phyloP scores from a whole-genome alignment of 2,797 vertebrate species.

The Crocidura indochinensis region DNA sequence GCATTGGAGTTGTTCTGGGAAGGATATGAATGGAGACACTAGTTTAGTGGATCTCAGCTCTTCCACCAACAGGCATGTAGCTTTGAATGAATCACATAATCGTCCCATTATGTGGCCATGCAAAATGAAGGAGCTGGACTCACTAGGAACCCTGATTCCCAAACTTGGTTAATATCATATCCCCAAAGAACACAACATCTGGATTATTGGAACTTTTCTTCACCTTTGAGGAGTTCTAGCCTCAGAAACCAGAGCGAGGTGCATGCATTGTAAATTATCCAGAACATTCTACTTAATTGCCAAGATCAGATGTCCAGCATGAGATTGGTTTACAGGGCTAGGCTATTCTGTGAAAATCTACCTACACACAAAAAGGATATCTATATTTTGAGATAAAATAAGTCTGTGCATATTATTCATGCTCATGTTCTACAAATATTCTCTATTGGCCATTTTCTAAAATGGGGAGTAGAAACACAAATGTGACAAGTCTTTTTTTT shows the following conservation, averaged over 20 bases:
- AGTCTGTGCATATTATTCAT: not conserved
- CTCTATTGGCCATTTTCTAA: constrained; percentile 25
- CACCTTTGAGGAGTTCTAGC: not conserved
- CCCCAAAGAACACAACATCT: not conserved
- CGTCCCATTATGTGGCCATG: not conserved
- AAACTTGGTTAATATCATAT: constrained; percentile 5
- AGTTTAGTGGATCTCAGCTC: not conserved
- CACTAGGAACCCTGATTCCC: not conserved
- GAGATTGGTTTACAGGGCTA: not conserved
- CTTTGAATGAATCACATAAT: not conserved
- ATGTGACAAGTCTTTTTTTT: not conserved
- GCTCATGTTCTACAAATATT: constrained; percentile 10
- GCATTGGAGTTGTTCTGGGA: not conserved
- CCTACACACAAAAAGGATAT: constrained; percentile 17
- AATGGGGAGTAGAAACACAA: constrained; percentile 15
- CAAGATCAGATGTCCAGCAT: not conserved
- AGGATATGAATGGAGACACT: not conserved
- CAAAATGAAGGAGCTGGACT: not conserved
- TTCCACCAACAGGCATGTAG: not conserved
- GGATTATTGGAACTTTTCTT: not conserved
- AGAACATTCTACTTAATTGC: constrained; percentile 24
- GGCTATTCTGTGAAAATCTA: not conserved
- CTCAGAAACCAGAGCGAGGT: not conserved
- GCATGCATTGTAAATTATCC: not conserved
- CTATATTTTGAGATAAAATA: constrained; percentile 21